These are phyloP conservation scores for Cyclophora punctaria DNA, from an alignment of 2,888 invertebrate genomes.

Conservation along the genomic window DNA sequence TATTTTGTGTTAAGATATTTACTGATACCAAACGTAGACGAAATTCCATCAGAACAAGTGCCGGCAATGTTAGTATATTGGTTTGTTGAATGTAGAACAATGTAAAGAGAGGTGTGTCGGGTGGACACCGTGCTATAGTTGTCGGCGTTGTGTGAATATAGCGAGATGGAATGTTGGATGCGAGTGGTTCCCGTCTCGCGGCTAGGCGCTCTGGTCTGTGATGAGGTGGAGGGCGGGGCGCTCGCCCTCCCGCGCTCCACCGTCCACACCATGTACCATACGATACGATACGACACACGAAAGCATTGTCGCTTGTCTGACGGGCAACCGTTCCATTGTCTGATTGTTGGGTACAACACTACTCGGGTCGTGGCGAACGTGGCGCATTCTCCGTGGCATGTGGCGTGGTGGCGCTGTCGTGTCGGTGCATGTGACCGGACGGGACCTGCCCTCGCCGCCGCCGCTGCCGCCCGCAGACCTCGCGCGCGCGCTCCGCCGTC, in stretches of 20 bases:
- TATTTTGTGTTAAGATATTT: conserved; percentile 51
- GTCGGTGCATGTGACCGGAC: conserved; percentile 20
- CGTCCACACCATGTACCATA: conserved; percentile 72
- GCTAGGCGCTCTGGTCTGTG: conserved; percentile 27
- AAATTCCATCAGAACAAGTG: conserved; percentile 26
- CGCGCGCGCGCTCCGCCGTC: conserved; percentile 90
- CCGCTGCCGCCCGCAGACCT: conserved; percentile 79
- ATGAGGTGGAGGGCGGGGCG: conserved; percentile 38
- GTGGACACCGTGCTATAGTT: conserved; percentile 57
- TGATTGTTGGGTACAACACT: conserved; percentile 77
- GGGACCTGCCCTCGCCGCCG: conserved; percentile 16
- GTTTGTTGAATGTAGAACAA: background rate
- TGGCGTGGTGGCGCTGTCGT: conserved; percentile 36
- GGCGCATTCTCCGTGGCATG: conserved; percentile 67
- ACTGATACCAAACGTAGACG: conserved; percentile 37
- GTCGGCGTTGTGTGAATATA: conserved; percentile 23
- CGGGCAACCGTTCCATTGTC: conserved; percentile 77
- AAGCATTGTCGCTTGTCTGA: conserved; percentile 72
- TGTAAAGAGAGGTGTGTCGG: conserved; percentile 39
- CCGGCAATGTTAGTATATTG: conserved; percentile 41
- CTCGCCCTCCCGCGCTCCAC: conserved; percentile 65
- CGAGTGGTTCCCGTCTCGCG: conserved; percentile 24
- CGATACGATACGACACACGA: conserved; percentile 69
- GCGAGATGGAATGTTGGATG: conserved; percentile 30
- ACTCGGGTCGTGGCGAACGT: conserved; percentile 75